phyloP scores from a whole-genome alignment of 2,888 invertebrate species.

The Malachius bipustulatus region DNA sequence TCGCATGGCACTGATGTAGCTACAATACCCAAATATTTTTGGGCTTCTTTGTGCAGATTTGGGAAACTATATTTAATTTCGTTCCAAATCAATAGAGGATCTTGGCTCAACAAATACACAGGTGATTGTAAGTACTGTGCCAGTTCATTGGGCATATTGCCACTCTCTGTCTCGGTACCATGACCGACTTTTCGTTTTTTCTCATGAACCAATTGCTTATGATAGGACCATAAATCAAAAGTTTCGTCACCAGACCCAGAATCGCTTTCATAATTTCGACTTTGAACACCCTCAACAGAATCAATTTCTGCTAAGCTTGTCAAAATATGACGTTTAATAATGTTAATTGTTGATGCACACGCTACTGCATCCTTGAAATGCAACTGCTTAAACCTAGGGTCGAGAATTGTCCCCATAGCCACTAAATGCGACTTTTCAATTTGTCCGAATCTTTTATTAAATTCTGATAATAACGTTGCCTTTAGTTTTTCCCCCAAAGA shows the following conservation, averaged over 20 bases:
- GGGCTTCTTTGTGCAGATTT: slow-evolving; percentile 8
- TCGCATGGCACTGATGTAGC: slow-evolving; percentile 11
- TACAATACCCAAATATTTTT: slow-evolving; percentile 9
- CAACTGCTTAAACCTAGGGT: slow-evolving; percentile 19
- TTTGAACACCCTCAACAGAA: neutral
- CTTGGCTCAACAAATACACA: slow-evolving; percentile 8
- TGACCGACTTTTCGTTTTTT: neutral
- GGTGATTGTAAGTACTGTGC: no score
- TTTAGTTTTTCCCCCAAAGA: slow-evolving; percentile 15
- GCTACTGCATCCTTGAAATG: slow-evolving; percentile 7
- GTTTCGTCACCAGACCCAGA: slow-evolving; percentile 2
- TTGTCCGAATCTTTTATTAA: slow-evolving; percentile 11
- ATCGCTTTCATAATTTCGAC: neutral
- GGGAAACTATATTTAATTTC: slow-evolving; percentile 11
- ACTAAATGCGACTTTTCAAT: slow-evolving; percentile 8
- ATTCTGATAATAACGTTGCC: slow-evolving; percentile 15
- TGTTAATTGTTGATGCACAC: neutral
- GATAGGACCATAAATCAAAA: neutral
- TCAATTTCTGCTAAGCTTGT: slow-evolving; percentile 1
- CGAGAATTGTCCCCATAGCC: slow-evolving; percentile 16
- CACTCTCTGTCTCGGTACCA: neutral
- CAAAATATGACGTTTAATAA: slow-evolving; percentile 1
- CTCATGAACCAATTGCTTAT: neutral
- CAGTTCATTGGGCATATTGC: no score
- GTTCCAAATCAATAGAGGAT: slow-evolving; percentile 11